These are phyloP conservation scores for Neolamprologus tretocephalus DNA, from an alignment of 2,113 vertebrate species.

Conservation along the genomic window DNA sequence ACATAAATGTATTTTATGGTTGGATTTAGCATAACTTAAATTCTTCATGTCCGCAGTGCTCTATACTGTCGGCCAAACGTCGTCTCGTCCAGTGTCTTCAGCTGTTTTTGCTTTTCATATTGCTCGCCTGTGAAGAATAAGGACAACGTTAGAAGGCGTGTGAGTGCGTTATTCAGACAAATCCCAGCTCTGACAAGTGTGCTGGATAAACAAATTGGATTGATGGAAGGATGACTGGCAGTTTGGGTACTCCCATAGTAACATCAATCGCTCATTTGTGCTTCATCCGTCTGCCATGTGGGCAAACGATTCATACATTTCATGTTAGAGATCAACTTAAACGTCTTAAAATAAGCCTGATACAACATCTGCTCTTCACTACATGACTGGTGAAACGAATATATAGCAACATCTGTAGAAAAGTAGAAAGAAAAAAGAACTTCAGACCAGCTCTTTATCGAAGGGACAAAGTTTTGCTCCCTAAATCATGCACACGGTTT, in stretches of 20 bases:
- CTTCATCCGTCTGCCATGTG: neutral
- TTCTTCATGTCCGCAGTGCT: constrained; percentile 29
- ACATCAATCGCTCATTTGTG: neutral
- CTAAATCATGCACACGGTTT: neutral
- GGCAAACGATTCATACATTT: neutral
- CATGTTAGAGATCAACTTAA: neutral
- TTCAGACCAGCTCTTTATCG: neutral
- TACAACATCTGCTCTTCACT: neutral
- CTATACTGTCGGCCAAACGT: constrained; percentile 23
- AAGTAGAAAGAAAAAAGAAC: neutral
- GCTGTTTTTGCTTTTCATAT: constrained; percentile 50
- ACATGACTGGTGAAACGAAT: neutral
- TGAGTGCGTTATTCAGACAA: neutral
- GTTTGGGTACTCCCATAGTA: neutral
- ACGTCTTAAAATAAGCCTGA: neutral
- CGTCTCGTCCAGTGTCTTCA: constrained; percentile 43
- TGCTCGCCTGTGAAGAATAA: constrained; percentile 34
- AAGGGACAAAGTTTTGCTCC: neutral
- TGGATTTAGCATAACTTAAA: constrained; percentile 41
- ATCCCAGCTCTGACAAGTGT: neutral
- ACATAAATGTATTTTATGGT: constrained; percentile 71
- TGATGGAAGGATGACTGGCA: neutral
- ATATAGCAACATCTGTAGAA: neutral
- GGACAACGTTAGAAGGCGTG: neutral
- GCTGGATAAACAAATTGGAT: neutral